Conservation (phyloP, 30 jellyfish, hydroid and myxozoan species). For the Nemopilema nomurai region DNA sequence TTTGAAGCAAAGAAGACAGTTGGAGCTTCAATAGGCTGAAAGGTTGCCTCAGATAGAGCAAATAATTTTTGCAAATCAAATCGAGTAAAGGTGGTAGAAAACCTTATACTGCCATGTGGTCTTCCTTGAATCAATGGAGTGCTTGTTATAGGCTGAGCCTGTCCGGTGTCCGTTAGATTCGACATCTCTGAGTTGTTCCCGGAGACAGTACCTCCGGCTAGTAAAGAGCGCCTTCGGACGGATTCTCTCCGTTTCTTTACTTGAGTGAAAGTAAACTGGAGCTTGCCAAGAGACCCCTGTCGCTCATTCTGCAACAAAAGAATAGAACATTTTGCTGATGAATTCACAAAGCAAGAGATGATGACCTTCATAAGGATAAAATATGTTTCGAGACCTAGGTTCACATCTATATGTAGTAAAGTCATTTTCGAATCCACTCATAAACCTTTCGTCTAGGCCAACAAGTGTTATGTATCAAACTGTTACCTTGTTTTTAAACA, state of each 20-base stretch:
- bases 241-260: slow-evolving; percentile 55
- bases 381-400: too few relatives aligned
- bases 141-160: slow-evolving; percentile 34
- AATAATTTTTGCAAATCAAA: neutral
- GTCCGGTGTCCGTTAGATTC: slow-evolving; percentile 21
- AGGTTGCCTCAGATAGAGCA: too few relatives aligned
- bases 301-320: slow-evolving; percentile 7
- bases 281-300: slow-evolving; percentile 50
- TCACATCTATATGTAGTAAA: too few relatives aligned
- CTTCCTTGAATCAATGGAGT: slow-evolving; percentile 26
- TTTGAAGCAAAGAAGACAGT: too few relatives aligned
- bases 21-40: too few relatives aligned
- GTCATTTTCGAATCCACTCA: too few relatives aligned
- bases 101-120: too few relatives aligned
- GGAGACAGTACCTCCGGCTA: slow-evolving; percentile 54
- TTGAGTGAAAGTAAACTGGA: slow-evolving; percentile 52
- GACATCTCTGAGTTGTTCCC: slow-evolving; percentile 60
- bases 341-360: neutral
- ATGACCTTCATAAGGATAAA: too few relatives aligned
- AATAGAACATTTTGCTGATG: neutral
- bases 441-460: too few relatives aligned
- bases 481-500: too few relatives aligned
- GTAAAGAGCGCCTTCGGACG: slow-evolving; percentile 18
- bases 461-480: too few relatives aligned
- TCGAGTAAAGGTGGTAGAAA: slow-evolving; percentile 22